These are phyloP conservation scores for Uloborus plumipes DNA, from an alignment of 2,888 invertebrate species.

Conservation along the genomic window DNA sequence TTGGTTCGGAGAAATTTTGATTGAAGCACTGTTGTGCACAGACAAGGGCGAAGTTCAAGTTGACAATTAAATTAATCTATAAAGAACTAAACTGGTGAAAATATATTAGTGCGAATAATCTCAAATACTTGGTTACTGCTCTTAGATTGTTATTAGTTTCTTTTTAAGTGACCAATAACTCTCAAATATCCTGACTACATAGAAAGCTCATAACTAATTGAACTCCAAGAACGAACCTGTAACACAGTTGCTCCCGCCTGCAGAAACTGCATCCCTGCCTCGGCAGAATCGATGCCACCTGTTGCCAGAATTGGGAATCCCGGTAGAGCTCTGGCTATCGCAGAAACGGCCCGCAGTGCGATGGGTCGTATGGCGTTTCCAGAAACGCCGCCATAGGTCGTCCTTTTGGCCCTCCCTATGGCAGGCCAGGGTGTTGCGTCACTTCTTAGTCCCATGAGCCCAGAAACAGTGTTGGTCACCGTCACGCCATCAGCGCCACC, in stretches of 20 bases:
- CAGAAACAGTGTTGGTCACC: conserved; percentile 97
- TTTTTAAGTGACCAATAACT: too few relatives aligned
- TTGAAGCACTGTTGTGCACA: too few relatives aligned
- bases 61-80: too few relatives aligned
- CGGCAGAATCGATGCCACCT: conserved; percentile 97
- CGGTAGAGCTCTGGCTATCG: conserved; percentile 86
- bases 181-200: too few relatives aligned
- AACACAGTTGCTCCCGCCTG: conserved; percentile 92
- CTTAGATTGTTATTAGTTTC: too few relatives aligned
- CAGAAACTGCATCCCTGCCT: conserved; percentile 93
- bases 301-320: conserved; percentile 94
- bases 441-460: conserved; percentile 87
- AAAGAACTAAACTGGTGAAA: too few relatives aligned
- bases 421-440: conserved; percentile 93
- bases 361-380: conserved; percentile 96
- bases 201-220: too few relatives aligned
- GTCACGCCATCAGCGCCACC: conserved; percentile 95
- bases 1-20: too few relatives aligned
- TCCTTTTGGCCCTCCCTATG: conserved; percentile 82
- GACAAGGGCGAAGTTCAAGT: too few relatives aligned
- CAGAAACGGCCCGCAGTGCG: conserved; percentile 90
- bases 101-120: too few relatives aligned
- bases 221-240: conserved; percentile 77
- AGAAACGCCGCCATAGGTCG: conserved; percentile 95
- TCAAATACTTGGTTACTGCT: too few relatives aligned